phyloP scores from a whole-genome alignment of 2,113 vertebrate genomes.

The Xiphias gladius region DNA sequence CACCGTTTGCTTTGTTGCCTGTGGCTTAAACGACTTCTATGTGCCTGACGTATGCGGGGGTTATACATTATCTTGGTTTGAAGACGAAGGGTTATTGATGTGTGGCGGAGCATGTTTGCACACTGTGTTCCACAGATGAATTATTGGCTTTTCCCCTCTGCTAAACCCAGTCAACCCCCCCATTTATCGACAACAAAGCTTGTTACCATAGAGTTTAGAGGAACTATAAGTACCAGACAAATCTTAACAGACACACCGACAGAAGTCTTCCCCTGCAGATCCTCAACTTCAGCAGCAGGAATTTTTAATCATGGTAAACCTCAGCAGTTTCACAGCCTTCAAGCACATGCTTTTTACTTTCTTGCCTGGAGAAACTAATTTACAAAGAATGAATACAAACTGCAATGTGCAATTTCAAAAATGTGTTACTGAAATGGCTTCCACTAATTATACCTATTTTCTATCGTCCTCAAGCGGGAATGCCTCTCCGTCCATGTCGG shows the following conservation, averaged over 20 bases:
- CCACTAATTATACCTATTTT: not conserved
- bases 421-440: too few species aligned
- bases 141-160: conserved; percentile 27
- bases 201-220: conserved; percentile 43
- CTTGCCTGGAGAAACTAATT: too few species aligned
- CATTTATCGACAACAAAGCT: conserved; percentile 27
- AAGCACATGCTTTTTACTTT: not conserved
- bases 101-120: conserved; percentile 20
- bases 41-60: not conserved
- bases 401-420: not conserved
- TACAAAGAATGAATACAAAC: not conserved
- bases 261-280: not conserved
- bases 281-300: conserved; percentile 28
- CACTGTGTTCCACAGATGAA: conserved; percentile 25
- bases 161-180: conserved; percentile 16
- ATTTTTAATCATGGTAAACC: conserved; percentile 65
- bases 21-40: not conserved
- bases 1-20: conserved; percentile 11
- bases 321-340: not conserved
- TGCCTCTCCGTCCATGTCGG: conserved; percentile 79
- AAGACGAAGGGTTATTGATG: conserved; percentile 29
- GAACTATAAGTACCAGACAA: conserved; percentile 33
- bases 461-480: conserved; percentile 65
- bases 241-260: not conserved
- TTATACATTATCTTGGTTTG: conserved; percentile 58